A percentile compares a stretch with the other conserved stretches of the same genome.
Evolutionary conservation across 2,797 vertebrate species (phyloP).

Genomic region (Micrastur ruficollis): DNA sequence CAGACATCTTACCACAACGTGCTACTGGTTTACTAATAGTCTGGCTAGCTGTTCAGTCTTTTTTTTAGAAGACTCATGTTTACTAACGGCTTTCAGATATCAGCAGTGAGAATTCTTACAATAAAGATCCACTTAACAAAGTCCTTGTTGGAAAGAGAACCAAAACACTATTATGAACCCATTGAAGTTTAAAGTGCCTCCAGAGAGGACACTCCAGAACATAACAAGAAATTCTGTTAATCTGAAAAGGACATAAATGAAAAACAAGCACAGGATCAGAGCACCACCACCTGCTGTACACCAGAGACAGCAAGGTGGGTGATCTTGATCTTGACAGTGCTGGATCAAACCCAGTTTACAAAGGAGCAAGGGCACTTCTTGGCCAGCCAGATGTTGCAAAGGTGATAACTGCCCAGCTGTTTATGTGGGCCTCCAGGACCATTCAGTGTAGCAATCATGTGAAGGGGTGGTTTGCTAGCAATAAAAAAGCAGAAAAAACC

Average conservation of each 20-base stretch:
- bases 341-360: neutral
- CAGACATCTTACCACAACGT: accelerated
- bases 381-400: neutral
- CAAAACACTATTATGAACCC: neutral
- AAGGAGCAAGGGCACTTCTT: neutral
- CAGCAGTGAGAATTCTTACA: neutral
- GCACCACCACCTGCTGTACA: neutral
- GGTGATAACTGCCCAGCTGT: neutral
- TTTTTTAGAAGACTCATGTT: neutral
- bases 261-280: accelerated
- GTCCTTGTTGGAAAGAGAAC: neutral
- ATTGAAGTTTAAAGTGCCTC: neutral
- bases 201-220: neutral
- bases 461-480: neutral
- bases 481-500: neutral
- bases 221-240: neutral
- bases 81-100: neutral
- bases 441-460: neutral
- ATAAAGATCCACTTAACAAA: neutral
- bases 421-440: neutral
- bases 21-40: neutral
- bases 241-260: neutral
- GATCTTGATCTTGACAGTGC: neutral
- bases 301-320: neutral
- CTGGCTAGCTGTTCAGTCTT: neutral